Conservation (phyloP, 2,797 vertebrate genomes). For the Melanotaenia maccullochi region DNA sequence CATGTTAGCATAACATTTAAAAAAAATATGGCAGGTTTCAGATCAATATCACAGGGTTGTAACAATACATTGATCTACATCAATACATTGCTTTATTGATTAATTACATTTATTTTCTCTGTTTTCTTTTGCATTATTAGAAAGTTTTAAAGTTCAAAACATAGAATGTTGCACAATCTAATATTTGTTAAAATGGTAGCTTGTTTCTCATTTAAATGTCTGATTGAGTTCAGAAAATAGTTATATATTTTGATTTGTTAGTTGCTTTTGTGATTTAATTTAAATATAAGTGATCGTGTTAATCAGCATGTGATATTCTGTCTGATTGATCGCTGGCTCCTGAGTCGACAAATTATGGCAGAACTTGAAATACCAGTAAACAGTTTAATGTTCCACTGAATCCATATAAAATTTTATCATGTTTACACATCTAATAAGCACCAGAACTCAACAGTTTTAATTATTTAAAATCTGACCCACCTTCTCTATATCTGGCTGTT, state of each 20-base stretch:
- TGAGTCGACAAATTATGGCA: not conserved
- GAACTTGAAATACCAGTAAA: not conserved
- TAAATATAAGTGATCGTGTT: too few relatives aligned
- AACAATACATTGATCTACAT: not conserved
- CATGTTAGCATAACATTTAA: not conserved
- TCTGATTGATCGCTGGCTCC: too few relatives aligned
- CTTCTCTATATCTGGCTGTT: not conserved
- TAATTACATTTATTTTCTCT: not conserved
- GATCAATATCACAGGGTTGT: conserved; percentile 8
- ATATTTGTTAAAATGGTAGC: not conserved
- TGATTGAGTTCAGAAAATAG: not conserved
- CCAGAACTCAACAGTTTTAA: not conserved
- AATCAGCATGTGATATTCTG: too few relatives aligned
- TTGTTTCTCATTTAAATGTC: not conserved
- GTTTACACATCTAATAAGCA: not conserved
- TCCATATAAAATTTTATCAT: not conserved
- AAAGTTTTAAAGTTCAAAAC: not conserved
- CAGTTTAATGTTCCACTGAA: not conserved
- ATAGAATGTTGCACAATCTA: too few relatives aligned
- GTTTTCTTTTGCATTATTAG: not conserved
- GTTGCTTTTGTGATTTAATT: not conserved
- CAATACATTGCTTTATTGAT: not conserved
- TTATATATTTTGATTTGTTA: not conserved
- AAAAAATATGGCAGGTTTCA: conserved; percentile 3
- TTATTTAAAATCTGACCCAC: not conserved